phyloP scores from a whole-genome alignment of 2,888 invertebrate species.

The Troides aeacus region DNA sequence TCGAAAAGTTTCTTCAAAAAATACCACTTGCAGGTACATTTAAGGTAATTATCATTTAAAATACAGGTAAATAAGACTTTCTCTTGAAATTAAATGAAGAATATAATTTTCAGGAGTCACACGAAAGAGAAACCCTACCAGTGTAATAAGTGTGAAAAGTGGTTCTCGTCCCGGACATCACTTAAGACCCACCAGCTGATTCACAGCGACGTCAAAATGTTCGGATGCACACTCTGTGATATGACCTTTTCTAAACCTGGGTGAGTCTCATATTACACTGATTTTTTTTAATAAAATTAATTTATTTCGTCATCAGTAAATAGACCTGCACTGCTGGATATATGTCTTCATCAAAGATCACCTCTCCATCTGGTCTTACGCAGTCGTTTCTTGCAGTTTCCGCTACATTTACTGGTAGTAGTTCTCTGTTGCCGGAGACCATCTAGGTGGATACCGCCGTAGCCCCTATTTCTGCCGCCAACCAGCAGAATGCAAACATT shows the following conservation, averaged over 20 bases:
- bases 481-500: too few relatives aligned
- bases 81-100: not conserved
- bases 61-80: not conserved
- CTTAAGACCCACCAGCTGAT: constrained; percentile 57
- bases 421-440: too few relatives aligned
- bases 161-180: constrained; percentile 46
- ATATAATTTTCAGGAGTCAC: constrained; percentile 52
- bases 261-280: constrained; percentile 37
- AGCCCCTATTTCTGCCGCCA: too few relatives aligned
- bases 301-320: too few relatives aligned
- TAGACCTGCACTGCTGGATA: too few relatives aligned
- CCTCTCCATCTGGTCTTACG: too few relatives aligned
- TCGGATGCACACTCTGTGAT: constrained; percentile 52
- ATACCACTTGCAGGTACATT: constrained; percentile 62
- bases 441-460: too few relatives aligned
- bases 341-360: too few relatives aligned
- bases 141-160: constrained; percentile 61
- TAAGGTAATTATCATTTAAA: constrained; percentile 50
- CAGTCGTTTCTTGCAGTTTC: too few relatives aligned
- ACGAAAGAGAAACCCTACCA: constrained; percentile 66
- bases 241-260: constrained; percentile 53
- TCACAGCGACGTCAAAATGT: constrained; percentile 50
- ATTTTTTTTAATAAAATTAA: not conserved
- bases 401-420: too few relatives aligned
- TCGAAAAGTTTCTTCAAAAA: constrained; percentile 73